Percentiles rank a stretch among this genome's conserved stretches.
Conservation (phyloP, 2,113 vertebrate species). For the Rhabdomys dilectus region DNA sequence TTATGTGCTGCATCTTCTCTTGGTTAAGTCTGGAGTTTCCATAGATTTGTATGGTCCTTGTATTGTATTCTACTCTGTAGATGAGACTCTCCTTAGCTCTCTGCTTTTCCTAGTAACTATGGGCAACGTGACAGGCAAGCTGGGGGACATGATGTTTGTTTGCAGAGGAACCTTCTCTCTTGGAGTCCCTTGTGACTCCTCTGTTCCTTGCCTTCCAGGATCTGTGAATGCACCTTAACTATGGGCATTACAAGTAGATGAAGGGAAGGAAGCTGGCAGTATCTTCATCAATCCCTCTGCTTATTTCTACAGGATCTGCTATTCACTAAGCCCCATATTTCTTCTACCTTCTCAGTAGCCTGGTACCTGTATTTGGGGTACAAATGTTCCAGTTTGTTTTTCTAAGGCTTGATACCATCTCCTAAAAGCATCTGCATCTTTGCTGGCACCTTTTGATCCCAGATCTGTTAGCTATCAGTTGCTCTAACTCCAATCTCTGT, state of each 20-base stretch:
- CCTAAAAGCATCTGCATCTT: background rate
- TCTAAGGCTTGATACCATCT: background rate
- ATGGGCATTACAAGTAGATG: background rate
- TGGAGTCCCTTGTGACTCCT: background rate
- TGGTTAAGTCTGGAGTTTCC: background rate
- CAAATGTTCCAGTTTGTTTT: constrained; percentile 20
- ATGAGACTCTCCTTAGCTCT: background rate
- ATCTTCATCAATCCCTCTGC: background rate
- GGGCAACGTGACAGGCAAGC: background rate
- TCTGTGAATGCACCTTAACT: background rate
- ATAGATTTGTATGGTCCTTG: background rate
- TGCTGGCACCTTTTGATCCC: background rate
- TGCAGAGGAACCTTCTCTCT: background rate
- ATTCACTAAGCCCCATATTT: background rate
- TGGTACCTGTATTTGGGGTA: background rate
- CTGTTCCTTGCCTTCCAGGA: background rate
- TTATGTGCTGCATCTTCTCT: background rate
- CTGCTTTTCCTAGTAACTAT: background rate
- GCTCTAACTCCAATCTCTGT: background rate
- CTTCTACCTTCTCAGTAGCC: background rate
- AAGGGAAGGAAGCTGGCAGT: background rate
- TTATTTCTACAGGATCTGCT: background rate
- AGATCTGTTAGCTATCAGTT: background rate
- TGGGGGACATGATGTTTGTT: background rate
- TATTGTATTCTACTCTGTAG: background rate